Conservation (phyloP, 2,888 invertebrate species). For the Psylliodes chrysocephalus region DNA sequence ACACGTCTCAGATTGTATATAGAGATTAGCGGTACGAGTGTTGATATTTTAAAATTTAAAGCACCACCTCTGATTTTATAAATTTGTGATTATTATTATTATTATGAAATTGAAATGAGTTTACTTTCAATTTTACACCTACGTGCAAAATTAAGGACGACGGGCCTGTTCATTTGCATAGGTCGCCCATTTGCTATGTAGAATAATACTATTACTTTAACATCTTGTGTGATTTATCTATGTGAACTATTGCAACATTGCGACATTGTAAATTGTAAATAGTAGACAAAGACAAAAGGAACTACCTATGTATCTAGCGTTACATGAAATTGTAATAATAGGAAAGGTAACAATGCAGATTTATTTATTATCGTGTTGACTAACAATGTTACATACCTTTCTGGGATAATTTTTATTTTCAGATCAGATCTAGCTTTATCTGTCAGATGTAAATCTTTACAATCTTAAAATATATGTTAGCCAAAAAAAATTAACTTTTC, state of each 20-base stretch:
- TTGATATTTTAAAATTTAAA: background rate
- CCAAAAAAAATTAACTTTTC: no score
- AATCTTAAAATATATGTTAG: no score
- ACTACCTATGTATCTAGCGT: background rate
- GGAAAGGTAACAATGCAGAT: background rate
- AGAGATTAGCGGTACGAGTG: no score
- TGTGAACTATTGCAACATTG: slow-evolving; percentile 11
- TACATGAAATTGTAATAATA: background rate
- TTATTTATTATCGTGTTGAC: no score
- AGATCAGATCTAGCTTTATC: no score
- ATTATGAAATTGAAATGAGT: slow-evolving; percentile 36
- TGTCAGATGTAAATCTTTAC: no score
- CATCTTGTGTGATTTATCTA: slow-evolving; percentile 18
- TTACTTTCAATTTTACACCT: slow-evolving; percentile 52
- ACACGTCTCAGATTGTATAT: no score
- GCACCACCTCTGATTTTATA: slow-evolving; percentile 9
- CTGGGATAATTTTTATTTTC: background rate
- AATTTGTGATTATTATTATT: slow-evolving; percentile 27
- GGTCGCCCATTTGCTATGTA: slow-evolving; percentile 19
- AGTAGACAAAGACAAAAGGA: slow-evolving; percentile 7
- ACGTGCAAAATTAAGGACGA: slow-evolving; percentile 49
- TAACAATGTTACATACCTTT: background rate
- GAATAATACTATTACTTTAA: slow-evolving; percentile 1
- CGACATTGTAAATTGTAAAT: background rate
- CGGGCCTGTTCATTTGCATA: slow-evolving; percentile 38